Percentiles rank a stretch among this genome's conserved stretches.
Conservation (phyloP, 2,113 vertebrate genomes). For the Stigmatopora argus region DNA sequence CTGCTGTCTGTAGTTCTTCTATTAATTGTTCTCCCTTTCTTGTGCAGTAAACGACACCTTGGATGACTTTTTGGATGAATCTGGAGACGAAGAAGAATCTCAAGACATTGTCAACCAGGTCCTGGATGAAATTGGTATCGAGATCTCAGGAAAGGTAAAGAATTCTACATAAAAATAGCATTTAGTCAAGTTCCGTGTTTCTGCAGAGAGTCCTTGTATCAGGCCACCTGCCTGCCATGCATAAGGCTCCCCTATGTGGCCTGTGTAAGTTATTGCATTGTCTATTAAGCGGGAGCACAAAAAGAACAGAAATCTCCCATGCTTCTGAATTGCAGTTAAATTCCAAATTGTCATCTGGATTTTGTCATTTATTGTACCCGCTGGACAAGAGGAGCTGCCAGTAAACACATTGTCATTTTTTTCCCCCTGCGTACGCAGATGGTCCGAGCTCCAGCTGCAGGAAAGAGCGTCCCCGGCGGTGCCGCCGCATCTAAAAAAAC, state of each 20-base stretch:
- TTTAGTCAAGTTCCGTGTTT: conserved; percentile 46
- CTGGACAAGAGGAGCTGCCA: conserved; percentile 9
- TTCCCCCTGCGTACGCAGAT: conserved; percentile 72
- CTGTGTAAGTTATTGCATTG: conserved; percentile 44
- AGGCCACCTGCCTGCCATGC: conserved; percentile 37
- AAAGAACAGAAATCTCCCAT: conserved; percentile 13
- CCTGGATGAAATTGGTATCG: conserved; percentile 96
- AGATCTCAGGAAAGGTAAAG: conserved; percentile 91
- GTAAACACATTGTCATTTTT: conserved; percentile 2
- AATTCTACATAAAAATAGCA: background rate
- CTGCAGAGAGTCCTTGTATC: background rate
- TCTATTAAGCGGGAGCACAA: conserved; percentile 30
- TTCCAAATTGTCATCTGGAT: background rate
- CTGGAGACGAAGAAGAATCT: conserved; percentile 95
- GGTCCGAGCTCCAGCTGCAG: conserved; percentile 88
- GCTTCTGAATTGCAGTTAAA: conserved; percentile 15
- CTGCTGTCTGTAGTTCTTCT: background rate
- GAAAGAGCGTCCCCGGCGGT: conserved; percentile 78
- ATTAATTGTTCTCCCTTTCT: conserved; percentile 2
- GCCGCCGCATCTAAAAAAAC: conserved; percentile 71
- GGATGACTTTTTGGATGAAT: conserved; percentile 94
- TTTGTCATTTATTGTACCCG: background rate
- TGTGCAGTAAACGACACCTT: conserved; percentile 84
- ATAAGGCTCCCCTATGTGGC: conserved; percentile 58
- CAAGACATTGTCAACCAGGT: conserved; percentile 97